Evolutionary conservation across 2,888 invertebrate genomes (phyloP).

Genomic region (Tipula vernalis): DNA sequence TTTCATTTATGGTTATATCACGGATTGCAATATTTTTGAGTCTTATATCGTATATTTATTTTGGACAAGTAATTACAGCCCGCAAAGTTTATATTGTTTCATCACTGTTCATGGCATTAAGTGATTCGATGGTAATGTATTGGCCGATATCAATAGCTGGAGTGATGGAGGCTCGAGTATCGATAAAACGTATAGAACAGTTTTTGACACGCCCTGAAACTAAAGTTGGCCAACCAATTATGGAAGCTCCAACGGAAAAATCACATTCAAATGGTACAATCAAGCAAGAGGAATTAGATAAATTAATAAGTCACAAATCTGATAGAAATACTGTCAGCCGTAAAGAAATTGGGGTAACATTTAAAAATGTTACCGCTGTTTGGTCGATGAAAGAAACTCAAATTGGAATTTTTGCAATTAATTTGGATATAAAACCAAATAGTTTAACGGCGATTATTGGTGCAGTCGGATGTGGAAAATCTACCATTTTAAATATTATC

Average conservation of each 20-base stretch:
- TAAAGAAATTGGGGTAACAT: constrained; percentile 14
- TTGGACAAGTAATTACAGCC: constrained; percentile 54
- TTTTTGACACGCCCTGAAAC: constrained; percentile 38
- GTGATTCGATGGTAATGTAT: constrained; percentile 66
- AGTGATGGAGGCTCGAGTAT: constrained; percentile 62
- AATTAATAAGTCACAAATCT: constrained; percentile 18
- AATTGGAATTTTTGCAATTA: constrained; percentile 13
- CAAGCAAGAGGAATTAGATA: constrained; percentile 17
- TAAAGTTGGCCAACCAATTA: constrained; percentile 15
- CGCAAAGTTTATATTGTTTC: constrained; percentile 68
- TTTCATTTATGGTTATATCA: constrained; percentile 63
- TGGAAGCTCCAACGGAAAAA: neutral
- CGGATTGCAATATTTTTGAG: constrained; percentile 68
- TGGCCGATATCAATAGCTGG: constrained; percentile 68
- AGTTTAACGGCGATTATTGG: constrained; percentile 52
- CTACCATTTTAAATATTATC: constrained; percentile 57
- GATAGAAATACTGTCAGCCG: constrained; percentile 13
- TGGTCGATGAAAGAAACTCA: constrained; percentile 12
- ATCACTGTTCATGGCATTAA: constrained; percentile 67
- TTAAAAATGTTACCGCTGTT: constrained; percentile 14
- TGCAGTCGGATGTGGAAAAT: constrained; percentile 65
- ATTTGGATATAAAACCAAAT: constrained; percentile 13
- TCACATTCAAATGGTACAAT: neutral
- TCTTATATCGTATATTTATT: constrained; percentile 52
- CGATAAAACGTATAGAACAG: constrained; percentile 55